Evolutionary conservation across 2,888 invertebrate genomes (phyloP).

Genomic region (Cremastobaeus sp.): DNA sequence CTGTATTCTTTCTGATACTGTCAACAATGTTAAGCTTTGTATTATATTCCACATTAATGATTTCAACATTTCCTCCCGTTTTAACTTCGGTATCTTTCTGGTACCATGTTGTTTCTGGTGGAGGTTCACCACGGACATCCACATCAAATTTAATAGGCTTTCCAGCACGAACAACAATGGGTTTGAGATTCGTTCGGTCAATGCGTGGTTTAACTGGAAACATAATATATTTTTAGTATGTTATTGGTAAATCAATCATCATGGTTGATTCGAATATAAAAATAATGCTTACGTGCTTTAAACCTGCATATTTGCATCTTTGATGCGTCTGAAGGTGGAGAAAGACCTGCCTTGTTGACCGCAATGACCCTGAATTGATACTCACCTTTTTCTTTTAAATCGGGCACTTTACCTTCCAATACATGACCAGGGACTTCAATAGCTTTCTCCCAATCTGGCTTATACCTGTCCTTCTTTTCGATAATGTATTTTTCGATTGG

Average conservation of each 20-base stretch:
- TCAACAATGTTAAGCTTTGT: conserved; percentile 91
- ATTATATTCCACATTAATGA: conserved; percentile 93
- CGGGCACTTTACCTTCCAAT: conserved; percentile 88
- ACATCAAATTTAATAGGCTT: conserved; percentile 95
- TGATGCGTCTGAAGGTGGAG: conserved; percentile 93
- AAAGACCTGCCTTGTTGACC: conserved; percentile 95
- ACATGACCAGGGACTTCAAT: conserved; percentile 87
- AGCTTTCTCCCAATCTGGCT: conserved; percentile 94
- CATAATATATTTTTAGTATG: background rate
- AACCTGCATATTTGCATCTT: conserved; percentile 93
- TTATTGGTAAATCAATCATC: background rate
- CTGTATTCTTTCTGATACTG: conserved; percentile 89
- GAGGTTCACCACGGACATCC: conserved; percentile 96
- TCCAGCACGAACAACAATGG: conserved; percentile 92
- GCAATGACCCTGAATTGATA: conserved; percentile 95
- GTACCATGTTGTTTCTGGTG: conserved; percentile 95
- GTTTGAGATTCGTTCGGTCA: conserved; percentile 95
- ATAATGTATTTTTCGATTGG: conserved; percentile 95
- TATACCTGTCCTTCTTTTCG: conserved; percentile 92
- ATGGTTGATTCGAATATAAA: too few species aligned
- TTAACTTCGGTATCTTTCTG: conserved; percentile 88
- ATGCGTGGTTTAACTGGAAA: conserved; percentile 95
- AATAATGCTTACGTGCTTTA: conserved; percentile 85
- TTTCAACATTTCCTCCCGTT: conserved; percentile 85
- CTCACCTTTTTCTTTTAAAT: conserved; percentile 93